Evolutionary conservation across 30 jellyfish, hydroid and myxozoan genomes (phyloP).

Genomic region (Chrysaora quinquecirrha): DNA sequence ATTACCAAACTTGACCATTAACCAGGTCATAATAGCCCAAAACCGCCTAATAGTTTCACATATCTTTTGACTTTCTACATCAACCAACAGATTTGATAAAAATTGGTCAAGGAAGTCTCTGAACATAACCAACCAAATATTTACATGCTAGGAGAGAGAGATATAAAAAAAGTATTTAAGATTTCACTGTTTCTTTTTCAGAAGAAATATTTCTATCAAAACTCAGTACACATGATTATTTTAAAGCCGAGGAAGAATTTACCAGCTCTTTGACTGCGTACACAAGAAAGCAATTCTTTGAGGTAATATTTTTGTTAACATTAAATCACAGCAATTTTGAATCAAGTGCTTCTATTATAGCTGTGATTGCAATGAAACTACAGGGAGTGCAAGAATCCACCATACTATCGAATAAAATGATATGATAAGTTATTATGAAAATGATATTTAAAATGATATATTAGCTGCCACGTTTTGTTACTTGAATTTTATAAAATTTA

Average conservation of each 20-base stretch:
- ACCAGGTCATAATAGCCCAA: no score
- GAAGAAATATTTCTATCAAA: conserved; percentile 49
- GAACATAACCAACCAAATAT: no score
- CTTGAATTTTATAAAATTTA: no score
- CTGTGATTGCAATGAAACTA: not conserved
- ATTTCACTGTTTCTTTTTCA: no score
- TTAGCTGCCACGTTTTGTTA: no score
- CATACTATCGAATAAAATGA: not conserved
- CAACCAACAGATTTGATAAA: no score
- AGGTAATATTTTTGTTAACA: conserved; percentile 66
- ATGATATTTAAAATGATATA: not conserved
- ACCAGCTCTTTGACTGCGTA: conserved; percentile 78
- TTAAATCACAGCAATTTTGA: not conserved
- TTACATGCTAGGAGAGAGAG: no score
- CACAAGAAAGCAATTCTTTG: conserved; percentile 85
- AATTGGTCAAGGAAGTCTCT: no score
- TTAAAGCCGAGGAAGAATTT: conserved; percentile 85
- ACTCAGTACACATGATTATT: conserved; percentile 43
- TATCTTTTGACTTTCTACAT: no score
- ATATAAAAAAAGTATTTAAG: no score
- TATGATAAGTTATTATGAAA: no score
- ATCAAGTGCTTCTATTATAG: not conserved
- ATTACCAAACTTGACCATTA: not conserved
- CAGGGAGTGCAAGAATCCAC: not conserved
- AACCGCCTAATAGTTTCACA: no score